phyloP scores from a whole-genome alignment of 35 echinoderm and acorn worm species.

The Ptychodera flava region DNA sequence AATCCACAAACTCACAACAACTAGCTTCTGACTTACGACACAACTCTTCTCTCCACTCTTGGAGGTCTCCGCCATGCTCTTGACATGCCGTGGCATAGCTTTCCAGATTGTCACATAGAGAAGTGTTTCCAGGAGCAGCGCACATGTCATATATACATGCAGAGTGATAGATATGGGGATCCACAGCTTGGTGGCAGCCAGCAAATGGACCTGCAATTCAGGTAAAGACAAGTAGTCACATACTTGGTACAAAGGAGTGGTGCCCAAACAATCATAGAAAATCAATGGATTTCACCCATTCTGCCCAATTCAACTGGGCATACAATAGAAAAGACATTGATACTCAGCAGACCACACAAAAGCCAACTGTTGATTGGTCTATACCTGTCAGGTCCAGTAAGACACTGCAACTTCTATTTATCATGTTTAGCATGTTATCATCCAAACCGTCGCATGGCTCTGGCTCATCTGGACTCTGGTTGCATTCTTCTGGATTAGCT shows the following conservation, averaged over 20 bases:
- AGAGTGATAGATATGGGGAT: conserved; percentile 29
- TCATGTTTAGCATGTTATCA: neutral
- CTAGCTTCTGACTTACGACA: conserved; percentile 85
- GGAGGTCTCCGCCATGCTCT: conserved; percentile 6
- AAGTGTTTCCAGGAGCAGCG: conserved; percentile 23
- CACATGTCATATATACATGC: conserved; percentile 54
- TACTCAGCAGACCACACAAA: no score
- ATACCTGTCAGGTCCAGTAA: conserved; percentile 8
- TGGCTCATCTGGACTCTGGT: conserved; percentile 22
- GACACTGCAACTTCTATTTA: neutral
- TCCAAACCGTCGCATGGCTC: conserved; percentile 23
- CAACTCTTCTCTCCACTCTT: conserved; percentile 47
- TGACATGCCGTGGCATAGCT: conserved; percentile 43
- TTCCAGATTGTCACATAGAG: conserved; percentile 54
- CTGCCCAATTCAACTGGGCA: no score
- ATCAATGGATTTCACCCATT: no score
- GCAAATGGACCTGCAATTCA: conserved; percentile 24
- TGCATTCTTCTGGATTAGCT: conserved; percentile 27
- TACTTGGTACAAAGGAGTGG: no score
- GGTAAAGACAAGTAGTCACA: no score
- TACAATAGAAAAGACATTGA: no score
- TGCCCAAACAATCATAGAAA: no score
- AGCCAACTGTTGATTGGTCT: no score
- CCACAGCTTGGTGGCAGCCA: conserved; percentile 25
- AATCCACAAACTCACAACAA: no score